phyloP scores from a whole-genome alignment of 2,113 vertebrate species.

The Suricata suricatta region DNA sequence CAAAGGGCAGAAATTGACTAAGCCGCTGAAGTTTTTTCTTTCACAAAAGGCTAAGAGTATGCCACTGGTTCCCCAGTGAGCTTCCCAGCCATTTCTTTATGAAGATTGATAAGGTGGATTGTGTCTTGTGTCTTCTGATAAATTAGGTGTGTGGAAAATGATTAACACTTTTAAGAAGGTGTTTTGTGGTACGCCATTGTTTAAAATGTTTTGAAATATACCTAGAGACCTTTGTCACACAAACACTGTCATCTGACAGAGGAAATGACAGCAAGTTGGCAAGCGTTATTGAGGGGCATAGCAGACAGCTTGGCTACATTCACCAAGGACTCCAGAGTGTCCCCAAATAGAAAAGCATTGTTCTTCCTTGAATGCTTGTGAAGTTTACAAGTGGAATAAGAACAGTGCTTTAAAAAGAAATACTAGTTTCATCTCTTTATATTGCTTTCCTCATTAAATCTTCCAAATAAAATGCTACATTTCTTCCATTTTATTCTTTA shows the following conservation, averaged over 20 bases:
- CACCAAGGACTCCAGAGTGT: background rate
- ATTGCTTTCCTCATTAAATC: background rate
- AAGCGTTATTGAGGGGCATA: background rate
- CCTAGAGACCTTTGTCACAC: conserved; percentile 58
- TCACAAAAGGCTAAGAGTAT: background rate
- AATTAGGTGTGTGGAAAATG: background rate
- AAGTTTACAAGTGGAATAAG: background rate
- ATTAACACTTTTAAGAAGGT: background rate
- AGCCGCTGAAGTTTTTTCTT: background rate
- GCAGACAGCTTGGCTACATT: background rate
- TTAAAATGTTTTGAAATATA: conserved; percentile 46
- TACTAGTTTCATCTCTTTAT: background rate
- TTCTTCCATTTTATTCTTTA: background rate
- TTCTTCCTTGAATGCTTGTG: background rate
- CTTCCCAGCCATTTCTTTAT: background rate
- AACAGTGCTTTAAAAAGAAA: background rate
- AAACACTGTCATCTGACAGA: background rate
- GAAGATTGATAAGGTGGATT: background rate
- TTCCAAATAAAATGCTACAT: background rate
- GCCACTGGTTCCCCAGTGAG: background rate
- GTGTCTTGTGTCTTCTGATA: background rate
- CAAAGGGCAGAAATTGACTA: background rate
- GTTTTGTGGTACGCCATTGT: background rate
- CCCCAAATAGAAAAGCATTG: background rate
- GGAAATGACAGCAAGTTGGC: conserved; percentile 68